Evolutionary conservation across 2,797 vertebrate species (phyloP).

Genomic region (Cygnus olor): DNA sequence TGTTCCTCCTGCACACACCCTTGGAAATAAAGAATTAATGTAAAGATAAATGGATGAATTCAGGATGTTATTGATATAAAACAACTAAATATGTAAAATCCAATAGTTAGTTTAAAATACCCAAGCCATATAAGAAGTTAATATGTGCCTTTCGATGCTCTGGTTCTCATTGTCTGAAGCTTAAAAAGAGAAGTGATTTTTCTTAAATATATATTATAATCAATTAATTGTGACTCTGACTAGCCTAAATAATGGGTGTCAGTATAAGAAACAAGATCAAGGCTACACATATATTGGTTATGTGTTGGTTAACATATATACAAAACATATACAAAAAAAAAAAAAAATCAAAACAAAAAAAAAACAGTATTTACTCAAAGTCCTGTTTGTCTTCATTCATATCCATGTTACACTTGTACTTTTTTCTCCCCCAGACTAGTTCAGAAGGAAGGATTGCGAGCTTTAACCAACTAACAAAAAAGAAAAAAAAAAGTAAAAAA

Average conservation of each 20-base stretch:
- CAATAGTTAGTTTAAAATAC: neutral
- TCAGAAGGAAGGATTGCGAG: neutral
- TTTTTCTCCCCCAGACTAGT: neutral
- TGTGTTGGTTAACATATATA: neutral
- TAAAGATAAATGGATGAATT: neutral
- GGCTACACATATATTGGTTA: neutral
- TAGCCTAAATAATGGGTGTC: neutral
- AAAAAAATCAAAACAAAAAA: too few species aligned
- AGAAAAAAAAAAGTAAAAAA: neutral
- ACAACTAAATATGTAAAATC: neutral
- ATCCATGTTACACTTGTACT: neutral
- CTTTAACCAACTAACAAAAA: neutral
- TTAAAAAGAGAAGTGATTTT: neutral
- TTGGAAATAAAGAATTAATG: neutral
- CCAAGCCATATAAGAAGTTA: neutral
- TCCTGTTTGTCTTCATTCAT: neutral
- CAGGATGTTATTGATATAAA: neutral
- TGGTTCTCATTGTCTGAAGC: neutral
- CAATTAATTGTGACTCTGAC: neutral
- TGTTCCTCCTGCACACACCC: fast-evolving
- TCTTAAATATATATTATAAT: neutral
- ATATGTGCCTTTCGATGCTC: neutral
- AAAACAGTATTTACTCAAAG: neutral
- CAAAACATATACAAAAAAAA: neutral
- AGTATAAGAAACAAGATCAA: neutral